Conservation (phyloP, 2,797 vertebrate genomes). For the Sebastes taczanowskii region DNA sequence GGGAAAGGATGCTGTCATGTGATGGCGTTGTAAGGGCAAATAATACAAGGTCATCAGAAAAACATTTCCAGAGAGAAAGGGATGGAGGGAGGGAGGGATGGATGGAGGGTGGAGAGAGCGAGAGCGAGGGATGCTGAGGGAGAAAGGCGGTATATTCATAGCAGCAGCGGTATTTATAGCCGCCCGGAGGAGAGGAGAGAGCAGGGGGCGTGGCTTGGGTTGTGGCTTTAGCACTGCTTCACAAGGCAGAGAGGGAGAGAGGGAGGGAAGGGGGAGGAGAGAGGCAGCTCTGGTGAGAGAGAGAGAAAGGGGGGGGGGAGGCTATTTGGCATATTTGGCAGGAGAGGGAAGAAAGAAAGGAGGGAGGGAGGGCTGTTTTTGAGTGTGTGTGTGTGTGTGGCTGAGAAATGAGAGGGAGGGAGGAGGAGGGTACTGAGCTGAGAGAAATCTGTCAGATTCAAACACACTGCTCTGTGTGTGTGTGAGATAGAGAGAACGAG, state of each 20-base stretch:
- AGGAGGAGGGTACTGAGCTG: slow-evolving; percentile 70
- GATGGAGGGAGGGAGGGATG: slow-evolving; percentile 3
- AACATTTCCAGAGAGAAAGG: slow-evolving; percentile 47
- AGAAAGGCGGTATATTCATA: slow-evolving; percentile 86
- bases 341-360: slow-evolving; percentile 56
- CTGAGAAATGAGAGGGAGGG: slow-evolving; percentile 60
- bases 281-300: slow-evolving; percentile 51
- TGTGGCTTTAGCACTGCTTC: slow-evolving; percentile 68
- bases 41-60: slow-evolving; percentile 84
- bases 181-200: slow-evolving; percentile 78
- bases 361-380: slow-evolving; percentile 62
- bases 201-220: slow-evolving; percentile 74
- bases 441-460: slow-evolving; percentile 85
- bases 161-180: slow-evolving; percentile 87
- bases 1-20: slow-evolving; percentile 46
- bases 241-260: slow-evolving; percentile 55
- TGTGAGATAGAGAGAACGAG: slow-evolving; percentile 39
- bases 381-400: slow-evolving; percentile 58
- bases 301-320: slow-evolving; percentile 48
- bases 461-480: slow-evolving; percentile 72
- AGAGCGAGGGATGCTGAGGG: slow-evolving; percentile 82
- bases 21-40: slow-evolving; percentile 44
- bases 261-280: slow-evolving; percentile 61
- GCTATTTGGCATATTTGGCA: slow-evolving; percentile 66
- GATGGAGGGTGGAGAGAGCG: slow-evolving; percentile 25